Evolutionary conservation across 2,113 vertebrate genomes (phyloP).

Genomic region (Syngnathus typhle): DNA sequence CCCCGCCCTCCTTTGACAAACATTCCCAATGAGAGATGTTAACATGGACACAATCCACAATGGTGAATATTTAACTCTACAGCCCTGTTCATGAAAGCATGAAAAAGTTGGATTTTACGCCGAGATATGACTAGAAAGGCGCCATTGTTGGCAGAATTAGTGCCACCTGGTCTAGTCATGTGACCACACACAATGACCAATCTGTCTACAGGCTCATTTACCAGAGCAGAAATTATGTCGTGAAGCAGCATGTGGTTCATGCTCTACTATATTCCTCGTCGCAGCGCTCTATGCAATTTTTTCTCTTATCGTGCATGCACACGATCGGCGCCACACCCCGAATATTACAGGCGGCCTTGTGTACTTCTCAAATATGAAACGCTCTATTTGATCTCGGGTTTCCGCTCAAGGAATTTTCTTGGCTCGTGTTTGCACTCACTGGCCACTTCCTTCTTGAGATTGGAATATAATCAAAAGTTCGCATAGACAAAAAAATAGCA

Average conservation of each 20-base stretch:
- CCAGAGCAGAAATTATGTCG: not conserved
- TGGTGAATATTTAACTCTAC: not conserved
- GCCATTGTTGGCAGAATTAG: not conserved
- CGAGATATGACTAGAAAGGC: not conserved
- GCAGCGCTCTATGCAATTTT: not conserved
- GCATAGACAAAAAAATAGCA: not conserved
- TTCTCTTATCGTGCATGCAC: not conserved
- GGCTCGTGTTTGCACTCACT: not conserved
- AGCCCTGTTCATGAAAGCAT: not conserved
- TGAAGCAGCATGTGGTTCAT: not conserved
- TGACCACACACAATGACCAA: not conserved
- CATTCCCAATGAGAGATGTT: conserved; percentile 21
- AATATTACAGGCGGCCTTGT: not conserved
- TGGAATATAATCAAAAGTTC: not conserved
- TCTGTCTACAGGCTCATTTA: not conserved
- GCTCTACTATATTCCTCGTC: too few relatives aligned
- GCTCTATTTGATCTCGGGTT: not conserved
- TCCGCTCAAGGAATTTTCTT: not conserved
- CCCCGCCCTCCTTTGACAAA: conserved; percentile 45
- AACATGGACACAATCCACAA: not conserved
- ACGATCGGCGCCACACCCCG: not conserved
- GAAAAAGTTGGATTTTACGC: not conserved
- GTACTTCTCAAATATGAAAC: not conserved
- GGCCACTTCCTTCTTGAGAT: not conserved
- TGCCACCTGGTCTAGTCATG: not conserved